Percentiles rank a stretch among this genome's conserved stretches.
Evolutionary conservation across 2,797 vertebrate genomes (phyloP).

Genomic region (Bucorvus abyssinicus): DNA sequence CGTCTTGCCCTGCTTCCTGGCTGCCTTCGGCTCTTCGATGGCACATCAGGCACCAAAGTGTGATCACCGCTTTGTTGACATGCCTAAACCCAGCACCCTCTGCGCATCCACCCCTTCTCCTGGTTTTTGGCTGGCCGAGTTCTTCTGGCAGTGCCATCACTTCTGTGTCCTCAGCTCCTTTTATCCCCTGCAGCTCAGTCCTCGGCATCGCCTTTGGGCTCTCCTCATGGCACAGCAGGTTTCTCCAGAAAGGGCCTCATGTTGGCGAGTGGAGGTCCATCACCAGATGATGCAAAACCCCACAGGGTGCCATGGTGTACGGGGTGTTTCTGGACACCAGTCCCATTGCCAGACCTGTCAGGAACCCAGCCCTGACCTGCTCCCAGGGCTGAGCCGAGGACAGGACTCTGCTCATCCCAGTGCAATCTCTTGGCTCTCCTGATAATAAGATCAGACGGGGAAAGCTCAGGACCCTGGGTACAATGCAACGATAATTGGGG

Average conservation of each 20-base stretch:
- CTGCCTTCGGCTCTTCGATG: fast-evolving
- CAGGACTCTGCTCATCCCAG: background rate
- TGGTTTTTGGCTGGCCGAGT: fast-evolving
- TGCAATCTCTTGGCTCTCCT: background rate
- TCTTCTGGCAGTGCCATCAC: fast-evolving
- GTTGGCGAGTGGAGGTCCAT: background rate
- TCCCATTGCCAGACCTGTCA: background rate
- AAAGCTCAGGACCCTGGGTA: background rate
- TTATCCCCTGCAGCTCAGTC: background rate
- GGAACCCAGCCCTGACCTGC: background rate
- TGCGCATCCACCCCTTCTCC: background rate
- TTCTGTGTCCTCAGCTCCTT: background rate
- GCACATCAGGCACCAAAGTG: background rate
- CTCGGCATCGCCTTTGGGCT: background rate
- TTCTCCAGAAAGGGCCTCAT: background rate
- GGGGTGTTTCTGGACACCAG: background rate
- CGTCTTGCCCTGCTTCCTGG: background rate
- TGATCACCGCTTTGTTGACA: fast-evolving
- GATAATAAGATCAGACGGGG: background rate
- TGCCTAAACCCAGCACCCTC: background rate
- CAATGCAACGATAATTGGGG: background rate
- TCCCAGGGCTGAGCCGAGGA: background rate
- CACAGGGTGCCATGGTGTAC: background rate
- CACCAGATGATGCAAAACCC: background rate
- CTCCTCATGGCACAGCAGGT: background rate